Evolutionary conservation across 2,888 invertebrate genomes (phyloP), one percentile per base, ranked within the genome.

Genomic region (Pantelozetes paolii): DNA sequence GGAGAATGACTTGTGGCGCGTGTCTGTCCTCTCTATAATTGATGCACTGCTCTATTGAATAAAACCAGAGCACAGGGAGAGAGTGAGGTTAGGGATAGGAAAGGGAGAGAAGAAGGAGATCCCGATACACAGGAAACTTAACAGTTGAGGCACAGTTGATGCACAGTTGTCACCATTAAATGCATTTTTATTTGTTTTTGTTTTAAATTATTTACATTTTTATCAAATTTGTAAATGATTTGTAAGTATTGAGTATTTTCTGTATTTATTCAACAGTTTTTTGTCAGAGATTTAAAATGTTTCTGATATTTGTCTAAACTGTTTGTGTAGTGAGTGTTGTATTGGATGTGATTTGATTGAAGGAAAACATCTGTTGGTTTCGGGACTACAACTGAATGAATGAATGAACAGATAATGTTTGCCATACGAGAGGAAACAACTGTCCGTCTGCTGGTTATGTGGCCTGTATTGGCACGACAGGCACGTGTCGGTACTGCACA

Each of bases 341-440:
- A 50, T 50, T 20, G 50, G n/a, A 50, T 36, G 9, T 36, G 36
- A 36, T 50, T 20, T 50, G 50, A 50, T n/a, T 50, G 50, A 50
- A 50, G 20, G 50, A n/a, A 50, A 50, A 50, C 50, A 50, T 50
- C 50, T 50, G 50, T 50, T 45, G 36, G 36, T 36, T 45, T 45
- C 8, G 18, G 2, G 50, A 50, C 50, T 50, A n/a, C 20, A n/a
- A 50, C 20, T 50, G 20, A 20, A n/a, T 20, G 20, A 50, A 50
- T 50, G 6, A 20, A 20, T 50, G 50, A 20, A 50, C 20, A 20
- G 20, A 50, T 50, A 20, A 20, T 50, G 50, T 50, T n/a, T 50
- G 20, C n/a, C 6, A 20, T 20, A 18, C 5, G 2, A 50, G 50
- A 50, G 50, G 50, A 50, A 50, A 50, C 50, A 50, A 50, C 50